Percentiles rank a stretch among this genome's conserved stretches.
Conservation (phyloP, 1,140 invertebrate species). For the Macrocentrus cingulum region DNA sequence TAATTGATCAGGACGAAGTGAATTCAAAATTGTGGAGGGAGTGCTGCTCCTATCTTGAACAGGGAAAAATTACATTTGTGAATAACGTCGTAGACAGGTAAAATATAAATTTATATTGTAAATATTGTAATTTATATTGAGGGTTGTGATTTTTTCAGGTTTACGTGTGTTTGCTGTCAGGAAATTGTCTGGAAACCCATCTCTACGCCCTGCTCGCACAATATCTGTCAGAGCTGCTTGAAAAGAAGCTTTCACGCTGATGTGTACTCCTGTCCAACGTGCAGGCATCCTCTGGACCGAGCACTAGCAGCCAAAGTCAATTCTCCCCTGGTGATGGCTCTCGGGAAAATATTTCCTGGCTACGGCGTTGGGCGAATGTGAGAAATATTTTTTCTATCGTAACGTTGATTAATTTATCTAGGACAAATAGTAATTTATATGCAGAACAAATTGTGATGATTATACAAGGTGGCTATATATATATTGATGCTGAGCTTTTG, state of each 20-base stretch:
- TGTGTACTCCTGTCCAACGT: constrained; percentile 69
- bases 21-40: constrained; percentile 74
- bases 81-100: constrained; percentile 50
- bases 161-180: constrained; percentile 81
- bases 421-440: no score
- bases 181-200: constrained; percentile 73
- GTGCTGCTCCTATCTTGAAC: constrained; percentile 52
- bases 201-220: constrained; percentile 76
- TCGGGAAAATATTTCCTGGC: constrained; percentile 68
- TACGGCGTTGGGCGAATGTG: constrained; percentile 62
- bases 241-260: constrained; percentile 69
- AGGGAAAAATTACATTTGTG: constrained; percentile 55
- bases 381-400: no score
- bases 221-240: constrained; percentile 73
- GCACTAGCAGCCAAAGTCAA: constrained; percentile 57
- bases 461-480: no score
- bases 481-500: no score
- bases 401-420: no score
- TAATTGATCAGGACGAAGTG: constrained; percentile 63
- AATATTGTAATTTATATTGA: background rate
- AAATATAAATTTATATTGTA: constrained; percentile 18
- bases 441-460: no score
- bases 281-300: constrained; percentile 65
- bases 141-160: constrained; percentile 55
- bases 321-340: no score